Base-by-base conservation (phyloP, 2,113 vertebrate genomes). In the Xenopus laevis region DNA sequence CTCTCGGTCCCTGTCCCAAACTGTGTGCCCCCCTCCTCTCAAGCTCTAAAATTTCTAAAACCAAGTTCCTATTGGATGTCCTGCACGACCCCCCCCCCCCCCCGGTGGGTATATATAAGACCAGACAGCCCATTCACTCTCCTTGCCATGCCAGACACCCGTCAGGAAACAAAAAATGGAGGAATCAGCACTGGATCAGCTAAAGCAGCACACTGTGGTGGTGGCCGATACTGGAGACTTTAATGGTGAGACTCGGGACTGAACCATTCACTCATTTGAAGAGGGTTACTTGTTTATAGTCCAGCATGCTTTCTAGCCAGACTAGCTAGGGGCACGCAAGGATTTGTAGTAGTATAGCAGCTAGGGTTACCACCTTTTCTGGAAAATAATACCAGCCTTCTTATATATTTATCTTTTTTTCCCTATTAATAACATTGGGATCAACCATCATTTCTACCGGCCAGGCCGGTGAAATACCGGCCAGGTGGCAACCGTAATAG, bases 151-250 rank as follows among this genome's bases (percentile, higher is more conserved):
- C 92, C 92, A 13, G 13, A 84, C 55, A 93, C 94, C 1, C 92
- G 94, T 94, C 46, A 98, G 98, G 80, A 92, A 94, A 65, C 85
- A 89, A 74, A 96, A 93, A 79, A 98, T 98, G 96, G 95, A 96
- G 23, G 71, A 65, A n/a, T n/a, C 33, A 9, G 93, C 85, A 11
- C 87, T 99, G 71, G 92, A 90, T 18, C 96, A 98, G 86, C 92
- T 99, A 47, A 96, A 94, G 87, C 94, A 93, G 78, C 79, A 90
- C 91, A 98, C 97, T 2, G 95, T 96, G 62, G 96, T 98, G 70
- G 96, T 98, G 82, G 96, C 96, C 0, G 97, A 98, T 82, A 98
- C 94, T 0, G 97, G 97, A 2, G 96, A 99, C 67, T 95, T 98
- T 78, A 92, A 95, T 69, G 95, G 97, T 98, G 88, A 91, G 86